Percentiles rank a stretch among this genome's conserved stretches.
Evolutionary conservation across 2,888 invertebrate species (phyloP).

Genomic region (Drosophila anomalipes): DNA sequence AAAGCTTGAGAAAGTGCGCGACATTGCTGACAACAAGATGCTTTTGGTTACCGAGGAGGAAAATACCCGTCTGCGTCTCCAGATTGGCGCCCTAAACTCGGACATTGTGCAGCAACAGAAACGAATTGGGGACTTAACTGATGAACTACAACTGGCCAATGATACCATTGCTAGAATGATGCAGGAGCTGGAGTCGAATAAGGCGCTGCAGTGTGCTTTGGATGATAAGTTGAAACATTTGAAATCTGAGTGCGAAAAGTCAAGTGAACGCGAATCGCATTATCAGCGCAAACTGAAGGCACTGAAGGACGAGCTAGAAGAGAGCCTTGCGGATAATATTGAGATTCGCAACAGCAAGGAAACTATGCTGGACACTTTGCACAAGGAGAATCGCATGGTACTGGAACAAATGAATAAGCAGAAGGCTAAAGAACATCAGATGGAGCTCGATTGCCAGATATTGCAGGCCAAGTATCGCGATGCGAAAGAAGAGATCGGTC

Average conservation of each 20-base stretch:
- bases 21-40: constrained; percentile 23
- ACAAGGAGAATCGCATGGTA: background rate
- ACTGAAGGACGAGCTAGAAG: constrained; percentile 55
- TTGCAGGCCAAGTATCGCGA: constrained; percentile 83
- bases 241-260: constrained; percentile 23
- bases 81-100: constrained; percentile 75
- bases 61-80: constrained; percentile 68
- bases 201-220: constrained; percentile 22
- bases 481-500: constrained; percentile 70
- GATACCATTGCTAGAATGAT: constrained; percentile 3
- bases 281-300: constrained; percentile 49
- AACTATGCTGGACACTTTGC: background rate
- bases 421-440: constrained; percentile 17
- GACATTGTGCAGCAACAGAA: constrained; percentile 43
- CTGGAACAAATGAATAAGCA: constrained; percentile 6
- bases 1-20: constrained; percentile 68
- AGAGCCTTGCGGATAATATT: constrained; percentile 12
- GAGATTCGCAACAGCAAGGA: constrained; percentile 8
- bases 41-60: constrained; percentile 51
- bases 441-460: constrained; percentile 78
- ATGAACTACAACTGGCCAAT: constrained; percentile 16
- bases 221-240: constrained; percentile 26
- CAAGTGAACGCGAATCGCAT: constrained; percentile 34
- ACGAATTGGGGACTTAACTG: background rate
- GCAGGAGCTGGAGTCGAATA: constrained; percentile 25